Conservation (phyloP, 2,797 vertebrate genomes). For the Scolopax rusticola region DNA sequence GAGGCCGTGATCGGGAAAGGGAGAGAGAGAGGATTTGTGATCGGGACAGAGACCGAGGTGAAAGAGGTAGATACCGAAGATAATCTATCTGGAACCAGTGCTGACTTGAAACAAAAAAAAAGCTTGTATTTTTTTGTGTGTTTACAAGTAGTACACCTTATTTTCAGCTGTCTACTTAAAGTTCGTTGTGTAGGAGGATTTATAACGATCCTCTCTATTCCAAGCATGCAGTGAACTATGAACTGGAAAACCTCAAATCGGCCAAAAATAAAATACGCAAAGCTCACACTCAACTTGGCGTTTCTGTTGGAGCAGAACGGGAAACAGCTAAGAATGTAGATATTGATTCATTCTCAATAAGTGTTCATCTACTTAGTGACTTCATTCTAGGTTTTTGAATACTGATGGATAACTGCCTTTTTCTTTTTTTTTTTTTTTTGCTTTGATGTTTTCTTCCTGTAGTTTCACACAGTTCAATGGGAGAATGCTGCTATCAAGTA, state of each 20-base stretch:
- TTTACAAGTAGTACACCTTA: conserved; percentile 85
- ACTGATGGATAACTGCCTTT: conserved; percentile 77
- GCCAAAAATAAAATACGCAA: conserved; percentile 75
- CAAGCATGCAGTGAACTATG: conserved; percentile 86
- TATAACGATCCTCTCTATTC: conserved; percentile 81
- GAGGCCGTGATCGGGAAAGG: conserved; percentile 85
- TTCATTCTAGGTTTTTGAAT: conserved; percentile 73
- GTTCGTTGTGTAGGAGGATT: conserved; percentile 83
- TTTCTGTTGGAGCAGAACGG: conserved; percentile 72
- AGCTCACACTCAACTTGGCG: conserved; percentile 69
- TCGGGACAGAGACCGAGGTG: conserved; percentile 90
- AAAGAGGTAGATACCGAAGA: conserved; percentile 94
- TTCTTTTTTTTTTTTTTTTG: conserved; percentile 75
- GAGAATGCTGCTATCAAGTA: conserved; percentile 85
- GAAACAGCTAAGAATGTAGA: conserved; percentile 78
- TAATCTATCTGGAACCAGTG: conserved; percentile 79
- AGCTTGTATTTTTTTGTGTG: conserved; percentile 83
- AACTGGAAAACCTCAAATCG: conserved; percentile 82
- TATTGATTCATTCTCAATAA: conserved; percentile 66
- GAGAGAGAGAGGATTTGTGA: conserved; percentile 88
- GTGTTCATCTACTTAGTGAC: conserved; percentile 77
- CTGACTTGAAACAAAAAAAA: conserved; percentile 79
- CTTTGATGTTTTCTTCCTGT: conserved; percentile 81
- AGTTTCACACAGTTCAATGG: conserved; percentile 81
- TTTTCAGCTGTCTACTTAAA: conserved; percentile 84